Evolutionary conservation across 2,888 invertebrate species (phyloP), one percentile per base, ranked within the genome.

Genomic region (Cerastoderma edule): DNA sequence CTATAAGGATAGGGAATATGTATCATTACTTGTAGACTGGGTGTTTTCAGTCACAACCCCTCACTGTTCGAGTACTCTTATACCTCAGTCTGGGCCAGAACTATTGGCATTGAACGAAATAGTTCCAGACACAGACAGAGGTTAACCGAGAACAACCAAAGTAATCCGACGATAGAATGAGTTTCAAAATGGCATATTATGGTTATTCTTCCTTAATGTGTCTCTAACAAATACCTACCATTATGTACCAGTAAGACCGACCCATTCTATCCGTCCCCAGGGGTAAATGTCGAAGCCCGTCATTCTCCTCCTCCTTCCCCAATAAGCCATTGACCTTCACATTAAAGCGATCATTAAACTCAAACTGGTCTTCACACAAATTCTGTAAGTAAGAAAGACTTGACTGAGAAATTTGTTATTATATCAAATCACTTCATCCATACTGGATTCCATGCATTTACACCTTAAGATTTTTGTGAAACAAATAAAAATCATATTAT

Each of bases 301-400:
- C 57, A 0, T 28, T 56, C 5, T 75, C 64, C n/a, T 60, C 48
- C 13, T 54, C 50, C 0, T 35, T 24, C 27, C 19, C 8, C 2
- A 64, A 28, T 1, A 50, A 19, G n/a, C 67, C 67, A 56, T 80
- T 80, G 32, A 80, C 75, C 44, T 35, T 54, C 46, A 39, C 35
- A 33, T 80, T 80, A 35, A 80, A 80, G 1, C 54, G 50, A 35
- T 75, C 66, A 46, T 77, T 77, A 57, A 64, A 80, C 48, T 77
- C 72, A 75, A 80, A 80, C 74, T 77, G 77, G 22, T 80, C 80
- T 32, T 80, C 80, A 63, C 64, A 66, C 6, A 80, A 44, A 48
- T 80, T 80, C 80, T 80, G 63, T 16, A 54, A 60, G 35, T 33
- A 4, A 32, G 30, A 32, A 2, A 10, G 39, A n/a, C n/a, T n/a